Conservation (phyloP, 2,888 invertebrate genomes). For the Lepidocyrtoides sp. region DNA sequence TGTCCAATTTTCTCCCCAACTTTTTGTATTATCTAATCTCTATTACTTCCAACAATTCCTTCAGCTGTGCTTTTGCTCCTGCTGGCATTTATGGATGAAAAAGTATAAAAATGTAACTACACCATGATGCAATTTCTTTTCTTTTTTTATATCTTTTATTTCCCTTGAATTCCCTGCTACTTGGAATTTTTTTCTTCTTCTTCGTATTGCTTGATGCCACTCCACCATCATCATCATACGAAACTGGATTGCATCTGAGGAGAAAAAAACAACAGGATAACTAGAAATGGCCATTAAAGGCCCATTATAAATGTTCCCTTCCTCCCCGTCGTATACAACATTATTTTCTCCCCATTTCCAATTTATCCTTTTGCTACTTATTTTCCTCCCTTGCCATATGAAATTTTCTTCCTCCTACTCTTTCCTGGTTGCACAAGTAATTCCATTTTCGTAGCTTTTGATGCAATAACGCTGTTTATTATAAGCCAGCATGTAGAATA, state of each 20-base stretch:
- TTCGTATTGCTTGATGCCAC: constrained; percentile 26
- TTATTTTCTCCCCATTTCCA: constrained; percentile 69
- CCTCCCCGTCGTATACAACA: constrained; percentile 54
- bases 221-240: neutral
- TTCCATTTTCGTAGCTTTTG: constrained; percentile 29
- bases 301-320: constrained; percentile 78
- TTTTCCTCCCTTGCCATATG: constrained; percentile 15
- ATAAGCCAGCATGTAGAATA: neutral
- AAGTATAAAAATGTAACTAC: constrained; percentile 47
- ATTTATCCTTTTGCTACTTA: constrained; percentile 58
- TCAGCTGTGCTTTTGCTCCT: constrained; percentile 21
- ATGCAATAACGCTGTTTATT: constrained; percentile 13
- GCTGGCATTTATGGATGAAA: constrained; percentile 43
- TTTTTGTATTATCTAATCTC: constrained; percentile 70
- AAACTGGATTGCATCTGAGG: constrained; percentile 32
- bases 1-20: constrained; percentile 24
- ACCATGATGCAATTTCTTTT: constrained; percentile 14
- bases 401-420: neutral
- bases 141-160: neutral
- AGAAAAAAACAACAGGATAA: constrained; percentile 75
- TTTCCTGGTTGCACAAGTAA: constrained; percentile 2
- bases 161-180: constrained; percentile 22
- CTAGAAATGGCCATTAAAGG: constrained; percentile 77
- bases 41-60: constrained; percentile 27
- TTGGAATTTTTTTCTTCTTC: constrained; percentile 27